Evolutionary conservation across 2,888 invertebrate species (phyloP).

Genomic region (Latrodectus elegans): DNA sequence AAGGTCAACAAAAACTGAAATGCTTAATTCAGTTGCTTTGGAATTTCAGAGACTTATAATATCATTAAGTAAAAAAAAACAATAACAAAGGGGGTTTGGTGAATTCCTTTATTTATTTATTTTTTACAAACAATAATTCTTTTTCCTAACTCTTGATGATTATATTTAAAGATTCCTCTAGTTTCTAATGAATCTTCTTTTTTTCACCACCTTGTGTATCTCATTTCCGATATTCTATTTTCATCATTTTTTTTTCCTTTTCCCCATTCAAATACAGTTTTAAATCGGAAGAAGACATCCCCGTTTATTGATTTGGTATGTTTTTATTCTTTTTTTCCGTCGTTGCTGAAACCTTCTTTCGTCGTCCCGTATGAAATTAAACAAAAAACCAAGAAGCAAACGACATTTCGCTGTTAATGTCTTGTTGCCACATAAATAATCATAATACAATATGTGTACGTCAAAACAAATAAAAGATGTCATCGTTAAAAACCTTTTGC

Average conservation of each 20-base stretch:
- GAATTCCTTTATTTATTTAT: too few relatives aligned
- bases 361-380: constrained; percentile 32
- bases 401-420: constrained; percentile 62
- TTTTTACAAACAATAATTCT: background rate
- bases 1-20: background rate
- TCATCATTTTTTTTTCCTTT: background rate
- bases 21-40: background rate
- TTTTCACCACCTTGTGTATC: background rate
- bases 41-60: background rate
- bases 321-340: background rate
- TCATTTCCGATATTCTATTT: constrained; percentile 30
- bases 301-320: background rate
- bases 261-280: background rate
- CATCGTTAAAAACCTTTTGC: constrained; percentile 65
- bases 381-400: constrained; percentile 16
- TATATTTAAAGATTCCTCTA: background rate
- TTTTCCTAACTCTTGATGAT: background rate
- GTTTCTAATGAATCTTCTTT: background rate
- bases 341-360: background rate
- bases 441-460: constrained; percentile 69
- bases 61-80: background rate
- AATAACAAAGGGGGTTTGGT: too few relatives aligned
- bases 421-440: constrained; percentile 66
- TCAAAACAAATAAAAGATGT: constrained; percentile 69
- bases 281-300: background rate